Base-by-base conservation (phyloP, 2,888 invertebrate species). In the Leptinotarsa juncta region DNA sequence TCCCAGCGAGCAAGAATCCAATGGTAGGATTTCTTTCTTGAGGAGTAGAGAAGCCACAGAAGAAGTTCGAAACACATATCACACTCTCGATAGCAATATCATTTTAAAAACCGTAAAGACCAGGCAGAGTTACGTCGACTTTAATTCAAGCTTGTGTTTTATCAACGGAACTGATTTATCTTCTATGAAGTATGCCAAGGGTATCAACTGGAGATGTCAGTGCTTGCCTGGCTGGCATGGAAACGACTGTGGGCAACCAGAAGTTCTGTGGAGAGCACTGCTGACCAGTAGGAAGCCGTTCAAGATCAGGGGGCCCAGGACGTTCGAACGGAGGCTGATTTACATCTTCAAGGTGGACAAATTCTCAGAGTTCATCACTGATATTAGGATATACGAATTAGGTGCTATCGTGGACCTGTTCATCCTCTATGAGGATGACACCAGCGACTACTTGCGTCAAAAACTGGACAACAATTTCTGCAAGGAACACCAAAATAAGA, bases 171-270 rank as follows among this genome's bases (percentile, higher is more conserved):
- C 88, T 3, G 88, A 89, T 81, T 79, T 86, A 16, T 84, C 84
- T 70, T 83, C 84, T 7, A 88, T 88, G 88, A 83, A 83, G 73
- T 80, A 85, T 18, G 82, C 84, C 5, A 82, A 85, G 70, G 84
- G 86, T 74, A 75, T 82, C 4, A 85, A 87, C 73, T 87, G 88
- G 88, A 87, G 88, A 81, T 93, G 92, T 80, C 86, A 88, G 18
- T 93, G 93, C 82, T 86, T 88, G 70, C 88, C 87, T n/a, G 91
- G 91, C 49, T 93, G 92, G 91, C 93, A 93, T 83, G 92, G 92
- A 2, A 87, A 88, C 12, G 92, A 93, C 80, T 93, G 93, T 82
- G 91, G 92, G 1, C 91, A 92, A 81, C 92, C 93, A 4, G 93
- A 93, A 85, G 91, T 92, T 14, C 90, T 92, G 16, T 92, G 92